Evolutionary conservation across 2,113 vertebrate species (phyloP).

Genomic region (Forbesichthys papilliferus): DNA sequence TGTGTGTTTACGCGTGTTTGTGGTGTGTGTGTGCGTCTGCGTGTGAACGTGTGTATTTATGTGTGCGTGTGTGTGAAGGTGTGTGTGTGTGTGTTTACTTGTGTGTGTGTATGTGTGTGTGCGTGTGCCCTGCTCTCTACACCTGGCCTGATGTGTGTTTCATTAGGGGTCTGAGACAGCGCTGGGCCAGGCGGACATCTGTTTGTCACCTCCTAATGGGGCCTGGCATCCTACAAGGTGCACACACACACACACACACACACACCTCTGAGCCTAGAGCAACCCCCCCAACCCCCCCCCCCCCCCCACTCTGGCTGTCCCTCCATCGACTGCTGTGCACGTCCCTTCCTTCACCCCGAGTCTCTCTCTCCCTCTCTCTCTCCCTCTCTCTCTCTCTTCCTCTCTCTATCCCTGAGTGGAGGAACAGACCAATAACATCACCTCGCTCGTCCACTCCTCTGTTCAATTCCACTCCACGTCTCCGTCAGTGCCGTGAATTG

Average conservation of each 20-base stretch:
- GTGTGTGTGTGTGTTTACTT: neutral
- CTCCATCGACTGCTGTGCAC: neutral
- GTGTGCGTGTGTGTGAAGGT: too few species aligned
- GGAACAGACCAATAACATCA: conserved; percentile 70
- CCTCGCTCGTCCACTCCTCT: conserved; percentile 46
- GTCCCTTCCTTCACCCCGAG: too few species aligned
- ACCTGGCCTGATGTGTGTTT: conserved; percentile 66
- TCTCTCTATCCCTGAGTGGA: neutral
- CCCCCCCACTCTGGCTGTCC: neutral
- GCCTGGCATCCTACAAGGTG: conserved; percentile 69
- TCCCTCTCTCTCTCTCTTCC: conserved; percentile 12
- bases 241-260: conserved; percentile 36
- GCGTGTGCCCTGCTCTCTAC: conserved; percentile 41
- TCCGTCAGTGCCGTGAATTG: conserved; percentile 56
- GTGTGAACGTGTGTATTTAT: conserved; percentile 13
- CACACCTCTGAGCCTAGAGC: neutral
- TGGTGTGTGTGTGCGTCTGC: conserved; percentile 57
- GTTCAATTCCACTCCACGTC: conserved; percentile 68
- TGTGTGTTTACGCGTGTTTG: neutral
- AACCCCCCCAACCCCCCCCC: too few species aligned
- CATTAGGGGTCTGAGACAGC: conserved; percentile 71
- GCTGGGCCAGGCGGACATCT: conserved; percentile 57
- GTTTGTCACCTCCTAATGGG: conserved; percentile 74
- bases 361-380: conserved; percentile 28
- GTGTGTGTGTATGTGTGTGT: conserved; percentile 55